These are phyloP conservation scores for Cardiocondyla obscurior DNA, from an alignment of 1,140 invertebrate species.

Conservation along the genomic window DNA sequence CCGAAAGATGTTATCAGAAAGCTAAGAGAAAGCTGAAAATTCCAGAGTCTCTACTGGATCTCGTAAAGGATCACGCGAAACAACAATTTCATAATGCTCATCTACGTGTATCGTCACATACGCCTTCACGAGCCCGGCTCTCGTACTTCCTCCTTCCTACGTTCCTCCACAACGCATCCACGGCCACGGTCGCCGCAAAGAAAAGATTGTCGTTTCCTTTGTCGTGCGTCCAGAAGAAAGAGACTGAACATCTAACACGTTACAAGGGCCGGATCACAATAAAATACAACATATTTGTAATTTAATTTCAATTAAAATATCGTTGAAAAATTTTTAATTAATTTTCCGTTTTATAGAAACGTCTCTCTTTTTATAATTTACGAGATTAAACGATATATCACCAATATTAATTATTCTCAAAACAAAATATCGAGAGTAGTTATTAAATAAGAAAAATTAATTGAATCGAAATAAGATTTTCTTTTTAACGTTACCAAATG, in stretches of 20 bases:
- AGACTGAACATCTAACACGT: not conserved
- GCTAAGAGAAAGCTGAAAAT: slow-evolving; percentile 76
- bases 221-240: slow-evolving; percentile 1
- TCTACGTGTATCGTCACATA: not conserved
- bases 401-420: not conserved
- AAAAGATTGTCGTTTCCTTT: slow-evolving; percentile 59
- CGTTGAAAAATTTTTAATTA: not conserved
- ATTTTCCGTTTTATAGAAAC: not conserved
- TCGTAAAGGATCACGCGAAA: not conserved
- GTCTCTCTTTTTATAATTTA: not conserved
- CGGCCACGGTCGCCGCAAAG: slow-evolving; percentile 61
- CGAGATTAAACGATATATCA: not conserved
- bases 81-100: slow-evolving; percentile 18
- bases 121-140: slow-evolving; percentile 26
- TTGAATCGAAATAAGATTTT: no score
- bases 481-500: no score
- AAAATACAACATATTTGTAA: slow-evolving; percentile 6
- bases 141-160: slow-evolving; percentile 69
- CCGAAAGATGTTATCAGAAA: slow-evolving; percentile 50
- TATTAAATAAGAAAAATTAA: not conserved
- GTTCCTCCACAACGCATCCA: slow-evolving; percentile 43
- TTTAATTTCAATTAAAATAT: not conserved
- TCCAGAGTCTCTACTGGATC: slow-evolving; percentile 47
- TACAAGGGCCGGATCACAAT: not conserved
- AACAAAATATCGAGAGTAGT: not conserved